Evolutionary conservation across 2,113 vertebrate genomes (phyloP), one percentile per base, ranked within the genome.

Genomic region (Heloderma charlesbogerti): DNA sequence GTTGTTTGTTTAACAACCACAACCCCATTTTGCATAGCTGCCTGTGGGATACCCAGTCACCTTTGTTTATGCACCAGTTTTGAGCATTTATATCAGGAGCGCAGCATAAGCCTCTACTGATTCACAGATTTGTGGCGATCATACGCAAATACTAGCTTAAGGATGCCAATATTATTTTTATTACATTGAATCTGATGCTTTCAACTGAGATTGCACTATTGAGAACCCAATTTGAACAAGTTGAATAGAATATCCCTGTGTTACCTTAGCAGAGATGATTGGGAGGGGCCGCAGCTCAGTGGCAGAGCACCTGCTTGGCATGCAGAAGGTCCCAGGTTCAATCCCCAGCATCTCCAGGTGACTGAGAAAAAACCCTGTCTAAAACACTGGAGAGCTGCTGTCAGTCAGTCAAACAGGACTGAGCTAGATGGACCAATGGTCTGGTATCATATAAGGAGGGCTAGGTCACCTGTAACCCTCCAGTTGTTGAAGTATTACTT

Each of bases 1-100:
- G 69, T 45, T 92, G 88, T 88, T 92, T 72, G 7, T 92, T 90
- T 79, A 95, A 92, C 89, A 96, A 89, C 93, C 93, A 93, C 37
- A 81, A 84, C 27, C 80, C 87, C 57, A 43, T 6, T 88, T 60
- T 90, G 16, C 74, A 0, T 43, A 10, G 86, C 37, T 78, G 77
- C 78, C 78, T 79, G 63, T 40, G 63, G n/a, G 54, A 72, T 60
- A 48, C 45, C 92, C 16, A 67, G 90, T 88, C 60, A 71, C 40
- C 75, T 13, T 60, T 54, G 74, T 63, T 0, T 18, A 54, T 43
- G 18, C 74, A 18, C 57, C 31, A 48, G 9, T 45, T 4, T 88
- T 3, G 79, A 86, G 66, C 57, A 7, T 67, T 60, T 37, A 45
- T 81, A 40, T 48, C 18, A 83, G 78, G 67, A 81, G 4, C 89